Conservation (phyloP, 2,888 invertebrate species). For the Nebria salina region DNA sequence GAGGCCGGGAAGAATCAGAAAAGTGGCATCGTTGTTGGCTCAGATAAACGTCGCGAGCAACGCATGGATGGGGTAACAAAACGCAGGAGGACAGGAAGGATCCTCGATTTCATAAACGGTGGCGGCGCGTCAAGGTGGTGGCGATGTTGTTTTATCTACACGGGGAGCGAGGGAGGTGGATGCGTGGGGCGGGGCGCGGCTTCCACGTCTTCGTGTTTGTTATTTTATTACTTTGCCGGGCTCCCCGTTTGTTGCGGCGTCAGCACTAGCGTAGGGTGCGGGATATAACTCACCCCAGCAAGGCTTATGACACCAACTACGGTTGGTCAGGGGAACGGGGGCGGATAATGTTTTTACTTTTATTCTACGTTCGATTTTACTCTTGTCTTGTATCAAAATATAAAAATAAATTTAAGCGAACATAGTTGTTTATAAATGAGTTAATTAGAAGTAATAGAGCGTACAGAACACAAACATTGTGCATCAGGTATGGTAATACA, state of each 20-base stretch:
- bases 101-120: slow-evolving; percentile 46
- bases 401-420: background rate
- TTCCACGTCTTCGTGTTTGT: slow-evolving; percentile 54
- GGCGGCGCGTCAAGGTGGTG: slow-evolving; percentile 40
- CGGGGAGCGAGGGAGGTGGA: background rate
- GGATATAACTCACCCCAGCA: slow-evolving; percentile 25
- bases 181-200: slow-evolving; percentile 56
- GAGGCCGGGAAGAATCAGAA: slow-evolving; percentile 42
- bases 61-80: background rate
- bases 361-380: slow-evolving; percentile 27
- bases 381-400: slow-evolving; percentile 7
- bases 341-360: slow-evolving; percentile 20
- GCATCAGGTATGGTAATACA: background rate
- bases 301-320: background rate
- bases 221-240: slow-evolving; percentile 56
- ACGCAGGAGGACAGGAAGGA: background rate
- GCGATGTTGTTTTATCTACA: slow-evolving; percentile 52
- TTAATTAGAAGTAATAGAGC: no score
- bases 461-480: no score
- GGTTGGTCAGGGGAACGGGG: background rate
- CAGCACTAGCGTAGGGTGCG: slow-evolving; percentile 48
- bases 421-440: background rate
- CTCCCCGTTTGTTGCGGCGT: slow-evolving; percentile 54
- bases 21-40: slow-evolving; percentile 39
- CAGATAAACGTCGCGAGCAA: slow-evolving; percentile 37